Conservation (phyloP, 2,888 invertebrate genomes). For the Caenorhabditis sp. region DNA sequence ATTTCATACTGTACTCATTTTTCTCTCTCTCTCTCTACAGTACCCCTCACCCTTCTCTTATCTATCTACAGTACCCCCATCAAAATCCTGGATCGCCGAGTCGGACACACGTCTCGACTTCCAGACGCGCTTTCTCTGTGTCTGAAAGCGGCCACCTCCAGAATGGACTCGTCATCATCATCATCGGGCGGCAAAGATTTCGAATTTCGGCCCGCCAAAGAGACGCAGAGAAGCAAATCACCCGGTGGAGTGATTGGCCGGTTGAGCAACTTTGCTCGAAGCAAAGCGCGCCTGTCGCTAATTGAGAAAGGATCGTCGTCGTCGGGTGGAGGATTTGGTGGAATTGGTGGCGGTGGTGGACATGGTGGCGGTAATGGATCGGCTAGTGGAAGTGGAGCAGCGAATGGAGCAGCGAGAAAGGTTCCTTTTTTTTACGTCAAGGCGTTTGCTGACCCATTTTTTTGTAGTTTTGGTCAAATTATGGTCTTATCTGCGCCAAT, state of each 20-base stretch:
- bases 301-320: constrained; percentile 54
- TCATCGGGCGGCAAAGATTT: constrained; percentile 48
- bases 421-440: constrained; percentile 10
- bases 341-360: constrained; percentile 11
- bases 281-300: constrained; percentile 62
- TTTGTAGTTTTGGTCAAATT: no score
- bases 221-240: constrained; percentile 62
- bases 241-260: constrained; percentile 69
- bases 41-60: constrained; percentile 27
- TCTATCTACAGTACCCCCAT: constrained; percentile 6
- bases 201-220: constrained; percentile 65
- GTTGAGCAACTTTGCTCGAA: constrained; percentile 65
- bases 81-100: not conserved
- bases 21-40: constrained; percentile 2
- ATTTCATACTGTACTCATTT: not conserved
- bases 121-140: constrained; percentile 66
- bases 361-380: not conserved
- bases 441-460: no score
- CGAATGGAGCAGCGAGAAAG: constrained; percentile 36
- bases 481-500: no score
- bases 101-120: constrained; percentile 44
- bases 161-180: constrained; percentile 28
- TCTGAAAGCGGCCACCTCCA: constrained; percentile 43
- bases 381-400: not conserved
- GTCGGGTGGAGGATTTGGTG: constrained; percentile 22